Evolutionary conservation across 1,140 invertebrate genomes (phyloP).

Genomic region (Spodoptera litura): DNA sequence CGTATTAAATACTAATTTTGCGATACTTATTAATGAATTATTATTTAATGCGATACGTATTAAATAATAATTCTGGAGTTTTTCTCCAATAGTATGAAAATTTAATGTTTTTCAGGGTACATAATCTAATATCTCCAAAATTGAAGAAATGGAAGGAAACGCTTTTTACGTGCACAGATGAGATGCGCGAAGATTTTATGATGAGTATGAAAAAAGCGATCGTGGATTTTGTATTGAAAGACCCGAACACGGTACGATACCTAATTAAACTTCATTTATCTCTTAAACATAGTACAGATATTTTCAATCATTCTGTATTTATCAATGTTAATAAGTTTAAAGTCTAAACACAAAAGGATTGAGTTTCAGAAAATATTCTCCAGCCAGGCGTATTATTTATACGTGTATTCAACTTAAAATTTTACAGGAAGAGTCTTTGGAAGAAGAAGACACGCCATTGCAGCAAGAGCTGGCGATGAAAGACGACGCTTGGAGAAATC

Average conservation of each 20-base stretch:
- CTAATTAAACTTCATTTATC: no score
- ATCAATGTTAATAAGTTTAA: no score
- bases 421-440: slow-evolving; percentile 78
- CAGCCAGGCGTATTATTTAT: not conserved
- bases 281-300: no score
- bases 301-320: no score
- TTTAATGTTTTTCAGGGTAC: slow-evolving; percentile 70
- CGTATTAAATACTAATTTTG: no score
- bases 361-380: no score
- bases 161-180: slow-evolving; percentile 87
- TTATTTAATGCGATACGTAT: no score
- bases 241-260: slow-evolving; percentile 87
- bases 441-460: slow-evolving; percentile 84
- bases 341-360: no score
- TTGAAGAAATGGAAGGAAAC: slow-evolving; percentile 87
- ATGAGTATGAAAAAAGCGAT: slow-evolving; percentile 95
- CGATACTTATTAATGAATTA: no score
- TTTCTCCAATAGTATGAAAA: no score
- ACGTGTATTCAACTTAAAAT: not conserved
- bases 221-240: slow-evolving; percentile 94
- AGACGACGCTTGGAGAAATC: slow-evolving; percentile 88
- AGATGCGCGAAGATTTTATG: slow-evolving; percentile 92
- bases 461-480: slow-evolving; percentile 88
- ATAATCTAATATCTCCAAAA: slow-evolving; percentile 79
- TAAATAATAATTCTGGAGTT: no score